Base-by-base conservation (phyloP, 2,113 vertebrate genomes). In the Crocuta crocuta region DNA sequence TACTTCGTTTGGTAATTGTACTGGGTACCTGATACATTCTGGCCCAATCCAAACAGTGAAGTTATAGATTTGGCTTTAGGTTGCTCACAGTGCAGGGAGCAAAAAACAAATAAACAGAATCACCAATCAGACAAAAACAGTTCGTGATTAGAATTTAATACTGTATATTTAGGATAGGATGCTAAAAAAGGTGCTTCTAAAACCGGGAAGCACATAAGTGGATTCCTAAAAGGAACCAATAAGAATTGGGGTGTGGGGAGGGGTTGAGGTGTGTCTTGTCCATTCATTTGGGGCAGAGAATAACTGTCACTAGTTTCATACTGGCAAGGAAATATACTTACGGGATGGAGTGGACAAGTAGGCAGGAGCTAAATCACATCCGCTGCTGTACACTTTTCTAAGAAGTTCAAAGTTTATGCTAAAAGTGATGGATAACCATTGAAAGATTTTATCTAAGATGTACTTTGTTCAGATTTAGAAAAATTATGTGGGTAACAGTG, bases 101-200 rank as follows among this genome's bases (percentile, higher is more conserved):
- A 86, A 76, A 35, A 83, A 50, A 80, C 82, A 74, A 26, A 12
- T 23, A 7, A 48, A 76, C 43, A 83, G 45, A 90, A 48, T n/a
- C 58, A 84, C 65, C 65, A 15, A 84, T 55, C 12, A 85, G 39
- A 45, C 5, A 92, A 81, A 61, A 74, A 73, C 39, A 68, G 13
- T 66, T 94, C 63, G 9, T 80, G 43, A 53, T 61, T 93, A 95
- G 63, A 91, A 82, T 50, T 91, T 43, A 94, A 80, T 91, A 73
- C 35, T 68, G 80, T 70, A 35, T 96, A 50, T 91, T 97, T 93
- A 87, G 43, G 21, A 58, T 63, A 87, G 17, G 35, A 31, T 53
- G 55, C 23, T 93, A 50, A 92, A 65, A 50, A 50, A 89, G 23
- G 28, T 95, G 31, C 39, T 93, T 83, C 63, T 53, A 74, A 80